Conservation (phyloP, 1,140 invertebrate species). For the Tetranychus cinnabarinus region DNA sequence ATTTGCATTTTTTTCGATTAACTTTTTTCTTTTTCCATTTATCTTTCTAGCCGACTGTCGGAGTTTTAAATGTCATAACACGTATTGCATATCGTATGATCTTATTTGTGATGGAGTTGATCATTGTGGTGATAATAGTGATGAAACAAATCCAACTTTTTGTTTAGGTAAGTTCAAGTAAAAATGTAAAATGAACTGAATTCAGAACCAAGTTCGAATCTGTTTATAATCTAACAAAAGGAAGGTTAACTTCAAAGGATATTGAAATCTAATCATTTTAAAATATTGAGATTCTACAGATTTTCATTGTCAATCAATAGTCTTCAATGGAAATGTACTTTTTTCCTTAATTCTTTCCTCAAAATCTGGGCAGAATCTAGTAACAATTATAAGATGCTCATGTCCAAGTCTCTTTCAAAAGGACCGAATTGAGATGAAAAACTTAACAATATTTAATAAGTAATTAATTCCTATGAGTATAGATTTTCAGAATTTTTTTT, state of each 20-base stretch:
- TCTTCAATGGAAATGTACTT: neutral
- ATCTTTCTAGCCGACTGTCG: conserved; percentile 41
- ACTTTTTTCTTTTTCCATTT: neutral
- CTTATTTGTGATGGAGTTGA: conserved; percentile 67
- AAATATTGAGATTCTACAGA: no score
- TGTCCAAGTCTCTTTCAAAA: no score
- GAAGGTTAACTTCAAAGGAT: no score
- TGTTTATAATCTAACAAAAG: no score
- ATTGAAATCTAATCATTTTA: no score
- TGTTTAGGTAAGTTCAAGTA: conserved; percentile 44
- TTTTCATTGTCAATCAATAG: neutral
- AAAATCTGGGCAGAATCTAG: no score
- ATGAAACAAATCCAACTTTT: conserved; percentile 45
- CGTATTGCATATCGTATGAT: conserved; percentile 67
- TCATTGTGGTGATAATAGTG: conserved; percentile 74
- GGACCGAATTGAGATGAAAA: no score
- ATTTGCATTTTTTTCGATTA: neutral
- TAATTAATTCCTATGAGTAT: no score
- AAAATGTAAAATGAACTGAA: neutral
- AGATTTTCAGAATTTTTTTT: no score
- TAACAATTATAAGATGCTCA: no score
- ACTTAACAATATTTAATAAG: no score
- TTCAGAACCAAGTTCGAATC: conserved; percentile 1
- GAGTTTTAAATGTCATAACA: conserved; percentile 50
- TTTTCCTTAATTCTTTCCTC: no score